Evolutionary conservation across 2,797 vertebrate genomes (phyloP), one percentile per base, ranked within the genome.

Genomic region (Diceros bicornis): DNA sequence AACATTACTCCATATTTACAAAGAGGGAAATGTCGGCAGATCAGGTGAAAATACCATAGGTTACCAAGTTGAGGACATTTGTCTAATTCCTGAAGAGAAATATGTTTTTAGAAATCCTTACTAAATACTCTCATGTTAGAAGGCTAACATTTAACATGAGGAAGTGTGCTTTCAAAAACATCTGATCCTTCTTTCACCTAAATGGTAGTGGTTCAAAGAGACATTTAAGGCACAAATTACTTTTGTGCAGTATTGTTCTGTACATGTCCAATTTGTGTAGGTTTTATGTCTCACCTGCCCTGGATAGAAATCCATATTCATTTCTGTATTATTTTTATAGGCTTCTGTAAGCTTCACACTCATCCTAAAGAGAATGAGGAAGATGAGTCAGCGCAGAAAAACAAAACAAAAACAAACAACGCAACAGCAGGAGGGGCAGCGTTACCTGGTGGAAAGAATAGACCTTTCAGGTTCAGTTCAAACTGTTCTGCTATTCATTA

Each of bases 131-230:
- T 8, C 47, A 2, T 66, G 16, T 47, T 72, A 82, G 52, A 93
- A 94, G 34, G 21, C 47, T 91, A 86, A 62, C 62, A 37, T 34
- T 89, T 91, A 87, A 75, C 55, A 29, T 84, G 50, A 83, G 41
- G 4, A 62, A 86, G 32, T 82, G 10, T 37, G 47, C 74, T 83
- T 96, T 69, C 9, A 69, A 90, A 88, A 7, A 34, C 27, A 47
- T 34, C 2, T 34, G 57, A 88, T 71, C 47, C 41, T 81, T 78
- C 37, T 92, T 97, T 77, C 7, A 9, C 12, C 37, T 23, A 11
- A 89, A 82, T 64, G 17, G 7, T 72, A 32, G 11, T 21, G 29
- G 61, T 86, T 92, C 12, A 21, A 47, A 90, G 61, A 93, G 68
- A 78, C 25, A 34, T 27, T 44, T 8, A 88, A 82, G 68, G 52